A percentile compares a stretch with the other conserved stretches of the same genome.
Evolutionary conservation across 2,797 vertebrate genomes (phyloP).

Genomic region (Huso huso): DNA sequence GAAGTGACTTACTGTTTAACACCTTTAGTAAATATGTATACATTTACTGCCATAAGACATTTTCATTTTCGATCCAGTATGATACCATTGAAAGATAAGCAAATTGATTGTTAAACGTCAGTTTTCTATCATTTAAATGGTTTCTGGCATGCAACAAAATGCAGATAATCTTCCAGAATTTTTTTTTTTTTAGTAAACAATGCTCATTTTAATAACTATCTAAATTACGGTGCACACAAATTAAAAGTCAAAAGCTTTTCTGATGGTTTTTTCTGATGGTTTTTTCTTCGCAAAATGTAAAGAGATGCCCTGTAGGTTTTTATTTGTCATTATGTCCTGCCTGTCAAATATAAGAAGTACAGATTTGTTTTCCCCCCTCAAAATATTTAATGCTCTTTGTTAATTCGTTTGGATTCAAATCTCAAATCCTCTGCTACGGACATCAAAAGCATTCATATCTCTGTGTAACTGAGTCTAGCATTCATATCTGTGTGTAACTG

Average conservation of each 20-base stretch:
- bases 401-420: too few relatives aligned
- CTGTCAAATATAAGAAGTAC: background rate
- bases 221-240: background rate
- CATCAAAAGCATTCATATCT: background rate
- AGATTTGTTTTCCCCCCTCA: background rate
- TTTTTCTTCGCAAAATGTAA: background rate
- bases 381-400: background rate
- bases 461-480: background rate
- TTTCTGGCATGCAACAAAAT: background rate
- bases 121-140: too few relatives aligned
- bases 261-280: background rate
- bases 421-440: background rate
- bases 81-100: too few relatives aligned
- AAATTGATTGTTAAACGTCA: too few relatives aligned
- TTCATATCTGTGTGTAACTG: background rate
- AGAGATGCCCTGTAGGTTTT: too few relatives aligned
- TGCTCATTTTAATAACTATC: too few relatives aligned
- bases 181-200: too few relatives aligned
- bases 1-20: too few relatives aligned
- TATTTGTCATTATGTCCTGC: background rate
- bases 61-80: too few relatives aligned
- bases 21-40: too few relatives aligned
- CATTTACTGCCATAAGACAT: too few relatives aligned
- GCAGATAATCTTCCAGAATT: background rate
- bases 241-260: background rate